Conservation (phyloP, 23 tunicate genomes). For the Aplidium turbinatum region DNA sequence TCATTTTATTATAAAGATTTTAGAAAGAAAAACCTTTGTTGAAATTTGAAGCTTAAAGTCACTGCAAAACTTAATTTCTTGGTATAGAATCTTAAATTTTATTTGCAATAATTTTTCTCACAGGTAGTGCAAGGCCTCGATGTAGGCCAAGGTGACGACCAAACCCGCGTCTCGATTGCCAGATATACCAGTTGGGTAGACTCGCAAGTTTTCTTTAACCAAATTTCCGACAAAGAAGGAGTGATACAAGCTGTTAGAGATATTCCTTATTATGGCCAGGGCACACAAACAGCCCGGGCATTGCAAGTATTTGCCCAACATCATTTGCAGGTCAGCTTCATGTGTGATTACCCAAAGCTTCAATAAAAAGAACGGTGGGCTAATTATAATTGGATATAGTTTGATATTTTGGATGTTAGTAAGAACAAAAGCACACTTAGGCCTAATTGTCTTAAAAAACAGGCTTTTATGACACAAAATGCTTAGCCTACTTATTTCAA, state of each 20-base stretch:
- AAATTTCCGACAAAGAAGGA: conserved; percentile 28
- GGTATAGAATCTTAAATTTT: too few relatives aligned
- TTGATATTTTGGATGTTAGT: too few relatives aligned
- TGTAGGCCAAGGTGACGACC: conserved; percentile 39
- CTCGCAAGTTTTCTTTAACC: conserved; percentile 50
- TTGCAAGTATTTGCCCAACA: conserved; percentile 47
- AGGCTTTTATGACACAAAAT: too few relatives aligned
- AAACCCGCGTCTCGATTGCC: conserved; percentile 49
- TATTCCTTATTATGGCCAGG: conserved; percentile 84
- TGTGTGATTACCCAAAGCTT: background rate
- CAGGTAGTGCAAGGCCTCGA: conserved; percentile 65
- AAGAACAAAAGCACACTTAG: too few relatives aligned
- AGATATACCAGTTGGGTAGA: conserved; percentile 87
- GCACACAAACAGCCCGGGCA: conserved; percentile 69
- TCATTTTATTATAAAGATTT: too few relatives aligned
- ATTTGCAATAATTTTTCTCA: too few relatives aligned
- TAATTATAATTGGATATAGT: background rate
- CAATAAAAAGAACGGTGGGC: too few relatives aligned
- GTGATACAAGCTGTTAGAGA: conserved; percentile 49
- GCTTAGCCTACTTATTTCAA: too few relatives aligned
- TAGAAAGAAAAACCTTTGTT: too few relatives aligned
- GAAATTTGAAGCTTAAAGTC: too few relatives aligned
- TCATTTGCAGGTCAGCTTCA: conserved; percentile 49
- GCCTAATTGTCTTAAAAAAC: too few relatives aligned
- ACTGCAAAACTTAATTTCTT: too few relatives aligned